Evolutionary conservation across 2,113 vertebrate species (phyloP).

Genomic region (Plecturocebus donacophilus): DNA sequence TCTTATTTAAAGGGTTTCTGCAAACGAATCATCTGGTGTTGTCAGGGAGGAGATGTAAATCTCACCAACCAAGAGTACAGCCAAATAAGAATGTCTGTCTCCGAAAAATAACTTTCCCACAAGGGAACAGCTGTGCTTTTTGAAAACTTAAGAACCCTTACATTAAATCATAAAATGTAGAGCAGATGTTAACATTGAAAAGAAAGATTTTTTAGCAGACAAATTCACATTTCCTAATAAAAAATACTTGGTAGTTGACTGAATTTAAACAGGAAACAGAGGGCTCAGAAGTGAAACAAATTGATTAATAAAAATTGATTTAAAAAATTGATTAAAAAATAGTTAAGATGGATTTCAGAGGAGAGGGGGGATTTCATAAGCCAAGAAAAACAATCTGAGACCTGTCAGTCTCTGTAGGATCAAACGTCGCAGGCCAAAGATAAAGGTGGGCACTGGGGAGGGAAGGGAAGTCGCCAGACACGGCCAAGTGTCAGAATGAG

Average conservation of each 20-base stretch:
- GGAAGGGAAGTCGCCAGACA: background rate
- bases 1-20: background rate
- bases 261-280: background rate
- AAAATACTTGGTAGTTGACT: background rate
- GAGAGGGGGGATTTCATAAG: background rate
- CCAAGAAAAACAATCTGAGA: background rate
- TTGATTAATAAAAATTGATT: too few species aligned
- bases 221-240: slow-evolving; percentile 10
- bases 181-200: background rate
- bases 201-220: background rate
- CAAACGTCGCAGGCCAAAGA: background rate
- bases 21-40: background rate
- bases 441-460: background rate
- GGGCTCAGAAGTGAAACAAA: background rate
- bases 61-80: background rate
- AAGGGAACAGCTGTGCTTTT: background rate
- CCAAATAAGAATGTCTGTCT: background rate
- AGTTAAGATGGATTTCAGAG: background rate
- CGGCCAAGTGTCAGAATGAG: accelerated
- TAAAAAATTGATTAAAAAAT: background rate
- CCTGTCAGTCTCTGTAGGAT: background rate
- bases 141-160: background rate
- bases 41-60: background rate
- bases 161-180: background rate
- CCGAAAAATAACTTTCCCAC: background rate